phyloP scores from a whole-genome alignment of 2,113 vertebrate species.

The Carassius auratus region DNA sequence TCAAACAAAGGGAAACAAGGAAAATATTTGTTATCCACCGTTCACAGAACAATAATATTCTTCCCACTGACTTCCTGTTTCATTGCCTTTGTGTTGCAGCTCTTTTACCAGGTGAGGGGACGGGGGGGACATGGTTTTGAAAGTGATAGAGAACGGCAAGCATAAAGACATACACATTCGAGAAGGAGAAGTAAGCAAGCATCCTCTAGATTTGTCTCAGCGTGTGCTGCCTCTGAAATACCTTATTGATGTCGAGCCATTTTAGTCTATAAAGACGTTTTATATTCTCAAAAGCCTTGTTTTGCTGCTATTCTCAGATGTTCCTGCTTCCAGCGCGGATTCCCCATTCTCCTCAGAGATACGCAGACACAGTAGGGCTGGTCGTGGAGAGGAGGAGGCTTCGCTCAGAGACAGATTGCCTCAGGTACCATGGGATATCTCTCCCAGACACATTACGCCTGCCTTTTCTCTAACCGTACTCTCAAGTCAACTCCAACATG shows the following conservation, averaged over 20 bases:
- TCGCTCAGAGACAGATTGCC: slow-evolving; percentile 84
- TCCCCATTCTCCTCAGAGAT: slow-evolving; percentile 95
- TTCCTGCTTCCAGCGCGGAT: slow-evolving; percentile 92
- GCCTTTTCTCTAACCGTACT: neutral
- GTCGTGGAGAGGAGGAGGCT: slow-evolving; percentile 89
- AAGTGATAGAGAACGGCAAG: slow-evolving; percentile 87
- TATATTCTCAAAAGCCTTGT: neutral
- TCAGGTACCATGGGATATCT: slow-evolving; percentile 80
- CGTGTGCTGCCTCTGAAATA: neutral
- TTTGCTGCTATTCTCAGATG: slow-evolving; percentile 76
- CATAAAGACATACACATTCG: slow-evolving; percentile 87
- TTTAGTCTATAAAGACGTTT: neutral
- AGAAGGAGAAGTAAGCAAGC: slow-evolving; percentile 88
- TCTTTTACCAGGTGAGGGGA: slow-evolving; percentile 93
- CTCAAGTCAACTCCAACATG: neutral
- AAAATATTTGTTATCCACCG: neutral
- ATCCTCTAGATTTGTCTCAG: neutral
- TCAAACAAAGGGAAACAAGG: neutral
- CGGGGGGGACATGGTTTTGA: slow-evolving; percentile 86
- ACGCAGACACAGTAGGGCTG: slow-evolving; percentile 85
- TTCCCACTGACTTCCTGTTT: neutral
- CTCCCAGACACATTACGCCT: neutral
- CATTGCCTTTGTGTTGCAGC: slow-evolving; percentile 68
- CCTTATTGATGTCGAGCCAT: neutral
- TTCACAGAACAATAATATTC: neutral